These are phyloP conservation scores for Sebastes cheni DNA, from an alignment of 2,797 vertebrate species.

Conservation along the genomic window DNA sequence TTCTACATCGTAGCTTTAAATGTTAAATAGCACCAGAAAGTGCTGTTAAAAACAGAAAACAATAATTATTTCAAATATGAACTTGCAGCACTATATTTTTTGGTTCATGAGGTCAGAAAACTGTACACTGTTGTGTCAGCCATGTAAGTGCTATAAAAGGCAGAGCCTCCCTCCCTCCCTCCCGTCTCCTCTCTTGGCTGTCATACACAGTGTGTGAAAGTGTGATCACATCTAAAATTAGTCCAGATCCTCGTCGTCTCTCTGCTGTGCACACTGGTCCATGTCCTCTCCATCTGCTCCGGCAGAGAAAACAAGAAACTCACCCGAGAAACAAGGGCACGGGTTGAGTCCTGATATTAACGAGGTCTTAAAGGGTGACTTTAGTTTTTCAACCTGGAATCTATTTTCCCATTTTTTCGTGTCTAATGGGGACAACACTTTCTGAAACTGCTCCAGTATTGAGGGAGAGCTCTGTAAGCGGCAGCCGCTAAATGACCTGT, in stretches of 20 bases:
- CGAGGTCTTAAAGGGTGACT: neutral
- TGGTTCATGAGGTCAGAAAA: neutral
- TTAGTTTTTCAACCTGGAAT: neutral
- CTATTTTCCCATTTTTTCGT: too few species aligned
- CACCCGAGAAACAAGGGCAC: slow-evolving; percentile 9
- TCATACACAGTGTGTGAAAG: slow-evolving; percentile 75
- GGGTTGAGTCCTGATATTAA: neutral
- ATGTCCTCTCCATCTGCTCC: slow-evolving; percentile 79
- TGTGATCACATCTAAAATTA: slow-evolving; percentile 79
- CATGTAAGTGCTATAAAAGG: slow-evolving; percentile 66
- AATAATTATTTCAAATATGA: neutral
- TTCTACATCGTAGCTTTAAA: neutral
- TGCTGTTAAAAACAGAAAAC: neutral
- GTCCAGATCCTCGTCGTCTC: slow-evolving; percentile 37
- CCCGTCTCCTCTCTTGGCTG: slow-evolving; percentile 67
- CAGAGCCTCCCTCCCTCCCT: slow-evolving; percentile 33
- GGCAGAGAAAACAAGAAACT: slow-evolving; percentile 62
- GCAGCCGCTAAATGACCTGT: too few species aligned
- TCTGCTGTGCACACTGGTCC: slow-evolving; percentile 66
- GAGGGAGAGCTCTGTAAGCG: too few species aligned
- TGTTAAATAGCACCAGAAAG: neutral
- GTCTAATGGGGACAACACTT: neutral
- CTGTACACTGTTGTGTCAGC: slow-evolving; percentile 39
- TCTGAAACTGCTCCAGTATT: neutral
- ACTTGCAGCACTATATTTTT: neutral